Evolutionary conservation across 2,888 invertebrate genomes (phyloP), one percentile per base, ranked within the genome.

Genomic region (Orchesella flavescens): DNA sequence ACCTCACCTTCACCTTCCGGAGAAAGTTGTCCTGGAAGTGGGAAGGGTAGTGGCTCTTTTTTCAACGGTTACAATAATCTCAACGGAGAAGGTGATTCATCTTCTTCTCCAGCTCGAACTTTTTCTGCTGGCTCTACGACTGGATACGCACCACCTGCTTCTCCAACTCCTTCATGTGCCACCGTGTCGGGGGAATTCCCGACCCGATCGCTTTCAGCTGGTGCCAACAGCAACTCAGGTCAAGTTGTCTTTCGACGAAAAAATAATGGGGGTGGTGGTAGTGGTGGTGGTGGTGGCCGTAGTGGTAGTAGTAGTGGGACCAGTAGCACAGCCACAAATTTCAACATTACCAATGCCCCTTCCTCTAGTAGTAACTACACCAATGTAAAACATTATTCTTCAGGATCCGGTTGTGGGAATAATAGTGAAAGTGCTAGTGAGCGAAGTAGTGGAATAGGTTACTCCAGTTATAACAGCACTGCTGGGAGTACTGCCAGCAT

Each of bases 121-220:
- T 63, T 53, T 21, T 61, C 69, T 17, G 2, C 73, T 12, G 80
- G 74, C 13, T 43, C 34, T 34, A 34, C 34, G 2, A 55, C 19
- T 19, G 74, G 74, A 10, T 73, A 73, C 46, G 80, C 43, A 12
- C 69, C 73, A 12, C 83, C 86, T 49, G 46, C 83, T 1, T 87
- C 86, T 12, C 86, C 86, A 46, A 85, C 87, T 46, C 85, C 86
- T 34, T 86, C 86, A 9, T 86, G 85, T 78, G 86, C 79, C 74
- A 87, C 87, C 12, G 80, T 86, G 23, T 83, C 87, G 15, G 87
- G 87, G 68, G 87, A 87, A 72, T 85, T 84, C 59, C 85, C 85
- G 23, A 76, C 84, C 23, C 72, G 83, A 23, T 75, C 82, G n/a
- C 72, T 83, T 75, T 83, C 82, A 83, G 82, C 76, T 49, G 82